Evolutionary conservation across 1,140 invertebrate species (phyloP), one percentile per base, ranked within the genome.

Genomic region (Ditylenchus dipsaci): DNA sequence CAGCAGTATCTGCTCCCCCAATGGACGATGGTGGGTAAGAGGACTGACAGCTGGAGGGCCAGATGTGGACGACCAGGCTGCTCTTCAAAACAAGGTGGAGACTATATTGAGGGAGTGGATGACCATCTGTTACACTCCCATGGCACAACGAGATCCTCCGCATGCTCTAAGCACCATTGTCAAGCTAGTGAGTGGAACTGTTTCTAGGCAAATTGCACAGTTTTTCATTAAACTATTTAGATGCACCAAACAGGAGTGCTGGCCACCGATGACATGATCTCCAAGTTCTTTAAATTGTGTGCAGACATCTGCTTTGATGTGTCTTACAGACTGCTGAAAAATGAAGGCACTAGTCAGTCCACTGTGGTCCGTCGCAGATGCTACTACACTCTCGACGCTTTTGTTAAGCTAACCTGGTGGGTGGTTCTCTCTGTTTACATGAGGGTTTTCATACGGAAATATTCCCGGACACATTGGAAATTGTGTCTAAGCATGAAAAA

Each of bases 251-350:
- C 95, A 75, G 95, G 95, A 1, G 93, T 98, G 58, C 60, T 75
- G 26, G 33, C 33, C 11, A 38, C 33, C 33, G 33, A 99, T 79
- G 95, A 99, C 82, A 87, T 95, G 68, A 95, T 98, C 63, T 94
- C 93, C 0, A 85, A 94, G 33, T 98, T 99, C 85, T 97, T 99
- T 86, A 89, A 95, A 29, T 88, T 96, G 21, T 94, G 92, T 60
- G 95, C 93, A 0, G 93, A 97, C 82, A 90, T 97, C 87, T 97
- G 95, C 83, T 91, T 96, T 0, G 93, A 97, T 79, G 88, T 94
- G 57, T 93, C 92, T 60, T 95, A 96, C 83, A 87, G 92, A 67
- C 86, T 88, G 3, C 82, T 91, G 15, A 81, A 86, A 19, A 88
- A 89, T 86, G 86, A 65, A 81, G 88, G n/a, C 86, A 86, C 38